Conservation (phyloP, 2,888 invertebrate species). For the Platycnemis pennipes region DNA sequence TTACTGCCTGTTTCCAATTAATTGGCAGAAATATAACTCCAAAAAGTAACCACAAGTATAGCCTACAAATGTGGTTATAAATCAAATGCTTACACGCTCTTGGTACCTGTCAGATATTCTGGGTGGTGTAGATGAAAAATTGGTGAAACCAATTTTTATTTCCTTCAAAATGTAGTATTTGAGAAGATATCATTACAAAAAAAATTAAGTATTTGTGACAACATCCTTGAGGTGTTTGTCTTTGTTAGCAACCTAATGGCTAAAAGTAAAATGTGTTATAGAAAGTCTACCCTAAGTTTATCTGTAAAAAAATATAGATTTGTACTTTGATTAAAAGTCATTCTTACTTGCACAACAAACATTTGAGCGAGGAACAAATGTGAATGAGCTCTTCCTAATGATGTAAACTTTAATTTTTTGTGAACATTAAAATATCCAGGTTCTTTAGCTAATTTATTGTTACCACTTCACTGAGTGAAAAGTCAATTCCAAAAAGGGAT, state of each 20-base stretch:
- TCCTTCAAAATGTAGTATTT: not conserved
- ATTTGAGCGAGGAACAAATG: not conserved
- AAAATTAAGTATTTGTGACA: not conserved
- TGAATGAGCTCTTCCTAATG: not conserved
- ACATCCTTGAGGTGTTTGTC: not conserved
- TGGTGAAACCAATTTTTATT: not conserved
- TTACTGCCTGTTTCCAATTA: not conserved
- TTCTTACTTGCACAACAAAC: constrained; percentile 2
- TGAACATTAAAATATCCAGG: not conserved
- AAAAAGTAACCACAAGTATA: not conserved
- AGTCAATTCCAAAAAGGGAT: not conserved
- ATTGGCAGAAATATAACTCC: not conserved
- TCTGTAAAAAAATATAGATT: not conserved
- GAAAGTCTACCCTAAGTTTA: not conserved
- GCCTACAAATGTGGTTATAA: not conserved
- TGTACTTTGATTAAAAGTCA: constrained; percentile 18
- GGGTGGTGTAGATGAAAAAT: not conserved
- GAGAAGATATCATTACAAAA: not conserved
- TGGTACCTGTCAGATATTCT: constrained; percentile 30
- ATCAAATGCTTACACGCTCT: constrained; percentile 1
- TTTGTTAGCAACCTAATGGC: not conserved
- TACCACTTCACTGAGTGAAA: not conserved
- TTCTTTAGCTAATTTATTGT: not conserved
- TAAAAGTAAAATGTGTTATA: constrained; percentile 7
- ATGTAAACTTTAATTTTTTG: too few relatives aligned